Base-by-base conservation (phyloP, 2,113 vertebrate species). In the Zapus hudsonius region DNA sequence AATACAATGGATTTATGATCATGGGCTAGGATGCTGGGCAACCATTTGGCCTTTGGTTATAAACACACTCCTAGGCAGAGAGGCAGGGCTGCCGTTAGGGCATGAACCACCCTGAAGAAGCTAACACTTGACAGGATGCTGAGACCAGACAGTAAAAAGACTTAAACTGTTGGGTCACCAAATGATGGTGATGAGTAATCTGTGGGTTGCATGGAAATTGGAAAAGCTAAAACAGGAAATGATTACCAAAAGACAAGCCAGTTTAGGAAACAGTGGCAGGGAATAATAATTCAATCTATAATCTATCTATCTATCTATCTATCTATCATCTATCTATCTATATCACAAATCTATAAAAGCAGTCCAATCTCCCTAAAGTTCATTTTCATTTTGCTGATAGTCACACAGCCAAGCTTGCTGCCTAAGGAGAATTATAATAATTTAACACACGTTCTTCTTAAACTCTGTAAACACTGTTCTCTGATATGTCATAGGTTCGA, bases 381-480 rank as follows among this genome's bases (percentile, higher is more conserved):
- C 20, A 47, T 23, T 73, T 93, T 83, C 22, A 67, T 82, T 87
- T 90, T 44, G 17, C 59, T 79, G 66, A 75, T 74, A 80, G 90
- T 87, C 10, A 79, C n/a, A 44, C 72, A 0, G 2, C 90, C 44
- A 94, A 29, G 4, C n/a, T 20, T 87, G 9, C 1, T 22, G 9
- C 42, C 42, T 25, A 75, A 29, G 61, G 20, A 82, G 29, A 95
- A 87, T 69, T 90, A 36, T 63, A 70, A 29, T 52, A 36, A 79
- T 81, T 87, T 92, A 42, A 76, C 42, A 63, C 19, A 55, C 89
- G 17, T 31, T 57, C 61, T 83, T 90, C 31, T 92, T 81, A 84
- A 79, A 79, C 78, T 87, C 17, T 74, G 10, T 64, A 52, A 5
- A 7, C 70, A 87, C 7, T 33, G 90, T 82, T 42, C 67, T 79